Base-by-base conservation (phyloP, 2,888 invertebrate species). In the Mycogona germanica region DNA sequence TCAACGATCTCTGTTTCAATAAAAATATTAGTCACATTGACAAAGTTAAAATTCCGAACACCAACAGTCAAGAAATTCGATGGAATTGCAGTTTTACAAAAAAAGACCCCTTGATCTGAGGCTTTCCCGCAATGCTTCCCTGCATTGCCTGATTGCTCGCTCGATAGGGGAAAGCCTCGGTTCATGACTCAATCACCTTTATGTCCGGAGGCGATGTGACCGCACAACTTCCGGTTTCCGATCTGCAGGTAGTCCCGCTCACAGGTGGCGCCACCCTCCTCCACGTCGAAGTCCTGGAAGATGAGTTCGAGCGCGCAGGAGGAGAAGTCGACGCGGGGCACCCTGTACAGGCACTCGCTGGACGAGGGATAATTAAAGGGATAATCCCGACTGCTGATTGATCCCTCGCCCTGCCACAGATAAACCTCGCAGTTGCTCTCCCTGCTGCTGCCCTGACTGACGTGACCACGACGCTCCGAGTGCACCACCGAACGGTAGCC, bases 1-100 rank as follows among this genome's bases (percentile, higher is more conserved):
- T 53, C 48, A 14, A 61, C 44, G 14, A 55, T 45, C 40, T 57
- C 61, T 50, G 51, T 4, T 37, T 23, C 2, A 37, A 3, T 17
- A 3, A n/a, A 46, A 12, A 32, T n/a, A 32, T 12, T n/a, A n/a
- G n/a, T n/a, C n/a, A n/a, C n/a, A n/a, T n/a, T n/a, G n/a, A n/a
- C n/a, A n/a, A n/a, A n/a, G n/a, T n/a, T n/a, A n/a, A n/a, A n/a
- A n/a, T n/a, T n/a, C n/a, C n/a, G n/a, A n/a, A n/a, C n/a, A n/a
- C n/a, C n/a, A n/a, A n/a, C n/a, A n/a, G n/a, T n/a, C n/a, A n/a
- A n/a, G n/a, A n/a, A n/a, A n/a, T n/a, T n/a, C n/a, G n/a, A 35
- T 40, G n/a, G 5, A n/a, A 40, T 9, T 9, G 26, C 46, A 45
- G 46, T 23, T 12, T 12, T 19, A n/a, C 9, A 28, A 23, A 9